Evolutionary conservation across 2,113 vertebrate genomes (phyloP).

Genomic region (pig (Sus scrofa)): DNA sequence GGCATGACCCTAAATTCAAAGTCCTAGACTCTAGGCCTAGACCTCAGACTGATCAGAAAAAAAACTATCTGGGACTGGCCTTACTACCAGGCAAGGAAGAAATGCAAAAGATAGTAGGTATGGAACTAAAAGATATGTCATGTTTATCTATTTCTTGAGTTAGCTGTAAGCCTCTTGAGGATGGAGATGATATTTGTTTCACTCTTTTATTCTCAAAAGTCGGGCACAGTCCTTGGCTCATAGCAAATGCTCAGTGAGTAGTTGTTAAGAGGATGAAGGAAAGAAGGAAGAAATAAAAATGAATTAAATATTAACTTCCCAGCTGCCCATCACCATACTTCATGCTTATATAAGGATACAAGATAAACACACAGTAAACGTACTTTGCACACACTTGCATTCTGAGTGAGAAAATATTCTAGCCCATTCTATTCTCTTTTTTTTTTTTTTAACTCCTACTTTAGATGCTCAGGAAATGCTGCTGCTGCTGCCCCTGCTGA

Average conservation of each 20-base stretch:
- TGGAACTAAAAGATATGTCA: neutral
- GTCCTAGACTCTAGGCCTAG: neutral
- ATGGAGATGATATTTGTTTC: neutral
- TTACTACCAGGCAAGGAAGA: neutral
- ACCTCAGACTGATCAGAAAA: neutral
- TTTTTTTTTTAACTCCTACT: neutral
- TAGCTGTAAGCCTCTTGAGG: neutral
- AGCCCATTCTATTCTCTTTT: neutral
- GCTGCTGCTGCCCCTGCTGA: neutral
- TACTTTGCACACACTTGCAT: neutral
- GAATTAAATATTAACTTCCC: slow-evolving; percentile 18
- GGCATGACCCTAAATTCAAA: neutral
- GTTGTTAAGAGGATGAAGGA: neutral
- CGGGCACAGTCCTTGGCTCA: neutral
- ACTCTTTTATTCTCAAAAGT: neutral
- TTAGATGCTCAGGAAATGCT: neutral
- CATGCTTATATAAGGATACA: neutral
- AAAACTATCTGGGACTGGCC: neutral
- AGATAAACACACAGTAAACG: neutral
- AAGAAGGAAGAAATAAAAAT: neutral
- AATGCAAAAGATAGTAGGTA: neutral
- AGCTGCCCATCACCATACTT: neutral
- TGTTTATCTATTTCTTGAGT: neutral
- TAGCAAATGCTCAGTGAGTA: neutral
- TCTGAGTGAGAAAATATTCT: slow-evolving; percentile 17